Evolutionary conservation across 2,113 vertebrate species (phyloP).

Genomic region (Mormyrus iriodes): DNA sequence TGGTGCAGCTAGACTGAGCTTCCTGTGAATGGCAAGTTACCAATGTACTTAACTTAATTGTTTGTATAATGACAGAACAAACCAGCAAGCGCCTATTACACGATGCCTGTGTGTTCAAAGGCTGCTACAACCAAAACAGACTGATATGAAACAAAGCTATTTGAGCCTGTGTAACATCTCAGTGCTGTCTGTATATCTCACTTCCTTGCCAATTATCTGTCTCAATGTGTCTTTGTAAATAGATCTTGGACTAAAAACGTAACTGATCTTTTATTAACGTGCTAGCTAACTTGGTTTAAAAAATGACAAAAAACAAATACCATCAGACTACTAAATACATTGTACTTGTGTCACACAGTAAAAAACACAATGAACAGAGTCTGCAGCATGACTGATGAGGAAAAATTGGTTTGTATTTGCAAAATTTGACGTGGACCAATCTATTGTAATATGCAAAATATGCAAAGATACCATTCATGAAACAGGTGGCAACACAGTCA

Average conservation of each 20-base stretch:
- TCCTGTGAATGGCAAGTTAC: neutral
- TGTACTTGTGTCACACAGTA: neutral
- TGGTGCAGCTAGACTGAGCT: neutral
- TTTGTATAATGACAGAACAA: neutral
- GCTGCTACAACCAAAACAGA: neutral
- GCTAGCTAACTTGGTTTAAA: no score
- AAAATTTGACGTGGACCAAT: neutral
- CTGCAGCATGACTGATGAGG: neutral
- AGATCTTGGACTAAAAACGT: no score
- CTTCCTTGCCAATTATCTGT: neutral
- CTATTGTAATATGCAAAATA: neutral
- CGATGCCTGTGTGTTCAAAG: neutral
- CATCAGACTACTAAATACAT: no score
- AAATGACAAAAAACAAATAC: no score
- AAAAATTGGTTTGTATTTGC: neutral
- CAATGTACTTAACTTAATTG: neutral
- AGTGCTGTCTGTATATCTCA: neutral
- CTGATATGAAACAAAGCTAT: no score
- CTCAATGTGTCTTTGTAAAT: neutral
- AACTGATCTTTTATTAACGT: no score
- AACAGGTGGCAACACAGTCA: no score
- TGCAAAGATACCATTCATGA: neutral
- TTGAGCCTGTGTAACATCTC: neutral
- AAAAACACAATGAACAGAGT: neutral
- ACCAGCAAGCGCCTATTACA: neutral